Conservation (phyloP, 2,113 vertebrate genomes). For the Notarius quadriscutis region DNA sequence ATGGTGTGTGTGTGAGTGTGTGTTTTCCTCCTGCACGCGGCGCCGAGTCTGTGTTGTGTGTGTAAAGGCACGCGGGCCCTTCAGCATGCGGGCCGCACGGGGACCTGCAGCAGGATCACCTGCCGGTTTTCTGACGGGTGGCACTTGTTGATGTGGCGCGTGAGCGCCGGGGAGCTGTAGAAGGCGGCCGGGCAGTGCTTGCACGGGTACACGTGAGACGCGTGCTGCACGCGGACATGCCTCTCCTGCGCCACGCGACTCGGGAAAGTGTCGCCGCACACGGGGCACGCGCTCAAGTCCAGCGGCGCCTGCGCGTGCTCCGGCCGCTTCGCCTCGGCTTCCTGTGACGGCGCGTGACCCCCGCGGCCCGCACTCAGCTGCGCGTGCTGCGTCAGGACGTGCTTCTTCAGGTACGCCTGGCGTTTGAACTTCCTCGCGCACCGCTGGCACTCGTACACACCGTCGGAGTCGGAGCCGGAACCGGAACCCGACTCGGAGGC, state of each 20-base stretch:
- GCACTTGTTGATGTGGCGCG: conserved; percentile 93
- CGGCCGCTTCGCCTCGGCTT: conserved; percentile 46
- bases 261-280: conserved; percentile 86
- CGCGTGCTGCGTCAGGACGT: conserved; percentile 78
- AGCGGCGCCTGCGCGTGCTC: conserved; percentile 63
- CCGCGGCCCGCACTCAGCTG: conserved; percentile 61
- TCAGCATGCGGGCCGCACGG: conserved; percentile 88
- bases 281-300: conserved; percentile 78
- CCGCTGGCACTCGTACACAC: conserved; percentile 82
- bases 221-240: conserved; percentile 86
- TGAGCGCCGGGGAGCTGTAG: conserved; percentile 92
- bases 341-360: conserved; percentile 44
- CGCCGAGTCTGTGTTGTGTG: background rate
- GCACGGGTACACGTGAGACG: conserved; percentile 87
- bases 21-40: background rate
- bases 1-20: too few relatives aligned
- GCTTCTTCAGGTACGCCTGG: conserved; percentile 85
- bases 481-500: conserved; percentile 81
- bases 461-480: conserved; percentile 71
- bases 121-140: conserved; percentile 92
- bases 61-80: conserved; percentile 55
- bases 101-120: conserved; percentile 91
- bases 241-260: conserved; percentile 83
- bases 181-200: conserved; percentile 91
- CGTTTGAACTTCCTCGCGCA: conserved; percentile 87